phyloP scores from a whole-genome alignment of 2,888 invertebrate genomes.

The Ashinkailepas kermadecensis region DNA sequence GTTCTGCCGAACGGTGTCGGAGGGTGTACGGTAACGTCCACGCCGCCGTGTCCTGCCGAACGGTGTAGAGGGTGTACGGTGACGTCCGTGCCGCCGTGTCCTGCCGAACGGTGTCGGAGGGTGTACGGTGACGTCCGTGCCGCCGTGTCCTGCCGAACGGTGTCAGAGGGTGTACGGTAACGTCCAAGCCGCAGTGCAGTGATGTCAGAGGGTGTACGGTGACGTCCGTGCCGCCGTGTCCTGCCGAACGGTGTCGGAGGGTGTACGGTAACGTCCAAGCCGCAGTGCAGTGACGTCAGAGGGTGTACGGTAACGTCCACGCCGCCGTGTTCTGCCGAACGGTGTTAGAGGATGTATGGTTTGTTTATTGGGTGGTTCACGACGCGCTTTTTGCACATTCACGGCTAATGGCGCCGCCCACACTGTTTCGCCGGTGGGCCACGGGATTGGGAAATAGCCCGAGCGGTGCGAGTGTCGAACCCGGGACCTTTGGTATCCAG shows the following conservation, averaged over 20 bases:
- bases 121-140: slow-evolving; percentile 77
- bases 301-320: slow-evolving; percentile 68
- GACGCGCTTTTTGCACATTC: too few species aligned
- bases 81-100: slow-evolving; percentile 46
- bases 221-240: slow-evolving; percentile 99
- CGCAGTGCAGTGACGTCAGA: slow-evolving; percentile 57
- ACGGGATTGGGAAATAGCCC: too few species aligned
- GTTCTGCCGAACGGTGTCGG: slow-evolving; percentile 52
- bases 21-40: slow-evolving; percentile 66
- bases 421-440: too few species aligned
- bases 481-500: too few species aligned
- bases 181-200: slow-evolving; percentile 75
- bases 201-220: slow-evolving; percentile 19
- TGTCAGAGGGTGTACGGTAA: slow-evolving; percentile 49
- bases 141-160: slow-evolving; percentile 67
- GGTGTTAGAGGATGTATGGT: not conserved
- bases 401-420: too few species aligned
- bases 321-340: slow-evolving; percentile 53
- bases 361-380: too few species aligned
- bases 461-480: too few species aligned
- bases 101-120: not conserved
- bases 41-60: slow-evolving; percentile 84
- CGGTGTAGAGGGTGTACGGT: too few species aligned
- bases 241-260: slow-evolving; percentile 42
- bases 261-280: slow-evolving; percentile 77